Evolutionary conservation across 2,113 vertebrate species (phyloP), one percentile per base, ranked within the genome.

Genomic region (Beaufortia kweichowensis): DNA sequence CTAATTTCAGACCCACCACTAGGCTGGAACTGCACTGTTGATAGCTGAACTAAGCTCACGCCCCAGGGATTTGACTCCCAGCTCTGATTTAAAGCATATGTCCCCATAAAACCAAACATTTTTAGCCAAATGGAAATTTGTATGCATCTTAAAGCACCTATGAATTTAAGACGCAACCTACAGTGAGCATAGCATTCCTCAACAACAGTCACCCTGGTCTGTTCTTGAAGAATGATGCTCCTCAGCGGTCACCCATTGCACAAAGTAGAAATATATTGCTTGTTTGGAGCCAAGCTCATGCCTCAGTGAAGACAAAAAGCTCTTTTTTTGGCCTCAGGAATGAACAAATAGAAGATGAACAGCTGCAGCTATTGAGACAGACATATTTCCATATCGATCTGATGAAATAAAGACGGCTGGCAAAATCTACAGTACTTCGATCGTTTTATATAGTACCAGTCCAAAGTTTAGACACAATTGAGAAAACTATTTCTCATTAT

Each of bases 1-100:
- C 73, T 69, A 81, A 67, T 79, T 79, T 65, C 79, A 76, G 46
- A 62, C 68, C 73, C 24, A 59, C 76, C 76, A 59, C 75, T 14
- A 62, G 74, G 68, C 66, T 77, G 68, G 78, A 79, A 77, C 77
- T 77, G 62, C 62, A 62, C 77, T 56, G 67, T 76, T 79, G 55
- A 83, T 83, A 71, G 74, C 62, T 55, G 73, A 67, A 66, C 56
- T 57, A 68, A 63, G 74, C 66, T 79, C 67, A 68, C 55, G 64
- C 67, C 68, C 60, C 56, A 41, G 78, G 81, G 81, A 83, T 48
- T 62, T 41, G 63, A 83, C 61, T 83, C 74, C 74, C 74, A 63
- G 63, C 78, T 50, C 77, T 35, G 67, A 57, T 79, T 66, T 79
- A 66, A 63, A 67, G 41, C 73, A 76, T 76, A 79, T 39, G 63